phyloP scores from a whole-genome alignment of 2,113 vertebrate genomes.

The Perognathus longimembris region DNA sequence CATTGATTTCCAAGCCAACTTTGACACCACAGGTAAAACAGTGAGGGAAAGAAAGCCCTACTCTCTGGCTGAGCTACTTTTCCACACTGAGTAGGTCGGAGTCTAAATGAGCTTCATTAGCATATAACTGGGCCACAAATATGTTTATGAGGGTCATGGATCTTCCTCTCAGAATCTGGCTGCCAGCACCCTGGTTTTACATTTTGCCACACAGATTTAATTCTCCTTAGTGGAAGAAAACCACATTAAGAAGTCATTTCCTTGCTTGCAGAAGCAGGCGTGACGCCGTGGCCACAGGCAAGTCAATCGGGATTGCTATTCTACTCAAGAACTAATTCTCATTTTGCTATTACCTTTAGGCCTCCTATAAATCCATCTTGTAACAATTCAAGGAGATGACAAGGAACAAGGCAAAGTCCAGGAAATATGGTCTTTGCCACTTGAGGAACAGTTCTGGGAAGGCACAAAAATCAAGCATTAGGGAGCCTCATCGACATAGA shows the following conservation, averaged over 20 bases:
- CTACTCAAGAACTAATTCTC: slow-evolving; percentile 83
- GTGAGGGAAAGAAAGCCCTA: not conserved
- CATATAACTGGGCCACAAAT: slow-evolving; percentile 77
- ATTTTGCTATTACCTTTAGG: slow-evolving; percentile 79
- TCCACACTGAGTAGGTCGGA: slow-evolving; percentile 34
- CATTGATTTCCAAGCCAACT: slow-evolving; percentile 40
- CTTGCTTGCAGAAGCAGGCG: slow-evolving; percentile 77
- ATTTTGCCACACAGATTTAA: slow-evolving; percentile 84
- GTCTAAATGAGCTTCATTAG: slow-evolving; percentile 82
- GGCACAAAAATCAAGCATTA: slow-evolving; percentile 61
- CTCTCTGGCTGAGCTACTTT: slow-evolving; percentile 61
- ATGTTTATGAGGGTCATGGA: slow-evolving; percentile 80
- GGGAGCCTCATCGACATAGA: slow-evolving; percentile 36
- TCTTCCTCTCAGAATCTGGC: slow-evolving; percentile 80
- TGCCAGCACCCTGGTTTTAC: slow-evolving; percentile 82
- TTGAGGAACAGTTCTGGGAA: not conserved
- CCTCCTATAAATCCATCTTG: slow-evolving; percentile 85
- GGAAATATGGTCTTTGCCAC: not conserved
- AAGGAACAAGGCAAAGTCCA: slow-evolving; percentile 49
- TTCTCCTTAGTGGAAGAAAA: slow-evolving; percentile 83
- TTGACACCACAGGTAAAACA: slow-evolving; percentile 40
- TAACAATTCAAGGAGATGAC: slow-evolving; percentile 74
- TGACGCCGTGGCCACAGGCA: slow-evolving; percentile 81
- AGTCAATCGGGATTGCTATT: slow-evolving; percentile 81
- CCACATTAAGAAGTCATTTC: slow-evolving; percentile 85